phyloP scores from a whole-genome alignment of 64 coral and sea anemone genomes.

The Trachythela sp. region DNA sequence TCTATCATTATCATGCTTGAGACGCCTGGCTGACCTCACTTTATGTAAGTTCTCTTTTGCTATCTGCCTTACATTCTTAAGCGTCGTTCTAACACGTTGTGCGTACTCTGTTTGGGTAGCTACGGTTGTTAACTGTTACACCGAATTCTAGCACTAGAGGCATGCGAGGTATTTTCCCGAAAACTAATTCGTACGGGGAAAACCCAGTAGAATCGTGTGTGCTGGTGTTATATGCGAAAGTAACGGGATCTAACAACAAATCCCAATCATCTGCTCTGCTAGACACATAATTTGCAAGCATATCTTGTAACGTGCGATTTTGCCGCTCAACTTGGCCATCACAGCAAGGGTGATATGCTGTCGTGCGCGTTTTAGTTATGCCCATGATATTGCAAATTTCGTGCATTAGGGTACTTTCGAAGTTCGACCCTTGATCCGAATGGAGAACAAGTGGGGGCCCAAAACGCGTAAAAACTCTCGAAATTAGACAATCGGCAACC shows the following conservation, averaged over 20 bases:
- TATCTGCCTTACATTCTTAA: not conserved
- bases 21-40: not conserved
- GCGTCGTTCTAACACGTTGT: not conserved
- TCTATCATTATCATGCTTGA: not conserved
- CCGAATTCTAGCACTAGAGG: not conserved
- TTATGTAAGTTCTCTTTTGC: not conserved
- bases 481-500: conserved; percentile 30
- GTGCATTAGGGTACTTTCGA: conserved; percentile 40
- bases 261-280: not conserved
- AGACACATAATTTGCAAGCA: not conserved
- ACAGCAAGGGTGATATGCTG: not conserved
- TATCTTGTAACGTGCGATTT: not conserved
- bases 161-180: not conserved
- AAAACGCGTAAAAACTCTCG: conserved; percentile 34
- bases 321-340: not conserved
- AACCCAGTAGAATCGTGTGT: not conserved
- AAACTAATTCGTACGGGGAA: not conserved
- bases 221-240: not conserved
- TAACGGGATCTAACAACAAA: not conserved
- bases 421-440: conserved; percentile 35
- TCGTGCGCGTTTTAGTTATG: not conserved
- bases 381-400: conserved; percentile 27
- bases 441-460: conserved; percentile 3
- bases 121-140: not conserved
- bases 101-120: not conserved